phyloP scores from a whole-genome alignment of 2,113 vertebrate species.

The Equus quagga region DNA sequence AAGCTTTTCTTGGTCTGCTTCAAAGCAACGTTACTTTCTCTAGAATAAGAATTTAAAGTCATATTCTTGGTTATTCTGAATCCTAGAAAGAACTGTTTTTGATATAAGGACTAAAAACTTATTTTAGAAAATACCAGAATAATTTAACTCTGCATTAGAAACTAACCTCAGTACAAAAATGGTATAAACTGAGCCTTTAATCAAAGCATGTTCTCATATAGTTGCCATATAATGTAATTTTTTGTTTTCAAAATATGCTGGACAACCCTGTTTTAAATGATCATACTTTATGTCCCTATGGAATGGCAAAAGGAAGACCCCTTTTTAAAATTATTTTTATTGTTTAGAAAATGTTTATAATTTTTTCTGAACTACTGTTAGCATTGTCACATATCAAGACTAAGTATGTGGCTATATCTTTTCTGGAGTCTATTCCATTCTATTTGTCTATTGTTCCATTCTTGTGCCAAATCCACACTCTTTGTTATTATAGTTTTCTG shows the following conservation, averaged over 20 bases:
- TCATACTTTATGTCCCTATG: neutral
- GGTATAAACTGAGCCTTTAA: neutral
- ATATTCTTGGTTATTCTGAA: slow-evolving; percentile 5
- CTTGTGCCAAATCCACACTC: neutral
- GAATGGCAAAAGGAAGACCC: neutral
- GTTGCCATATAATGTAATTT: neutral
- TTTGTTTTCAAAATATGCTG: neutral
- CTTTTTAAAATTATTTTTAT: neutral
- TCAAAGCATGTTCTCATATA: neutral
- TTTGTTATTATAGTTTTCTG: neutral
- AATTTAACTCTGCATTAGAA: neutral
- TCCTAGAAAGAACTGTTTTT: neutral
- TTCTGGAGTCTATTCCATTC: neutral
- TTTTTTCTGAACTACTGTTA: neutral
- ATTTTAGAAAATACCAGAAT: neutral
- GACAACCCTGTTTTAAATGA: neutral
- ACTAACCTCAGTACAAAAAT: neutral
- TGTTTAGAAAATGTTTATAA: neutral
- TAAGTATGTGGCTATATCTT: neutral
- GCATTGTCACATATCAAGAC: neutral
- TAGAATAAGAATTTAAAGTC: neutral
- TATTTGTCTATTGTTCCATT: neutral
- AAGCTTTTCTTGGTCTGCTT: neutral
- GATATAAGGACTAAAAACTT: neutral
- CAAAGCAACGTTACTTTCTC: neutral